Evolutionary conservation across 2,113 vertebrate species (phyloP).

Genomic region (Eira barbara): DNA sequence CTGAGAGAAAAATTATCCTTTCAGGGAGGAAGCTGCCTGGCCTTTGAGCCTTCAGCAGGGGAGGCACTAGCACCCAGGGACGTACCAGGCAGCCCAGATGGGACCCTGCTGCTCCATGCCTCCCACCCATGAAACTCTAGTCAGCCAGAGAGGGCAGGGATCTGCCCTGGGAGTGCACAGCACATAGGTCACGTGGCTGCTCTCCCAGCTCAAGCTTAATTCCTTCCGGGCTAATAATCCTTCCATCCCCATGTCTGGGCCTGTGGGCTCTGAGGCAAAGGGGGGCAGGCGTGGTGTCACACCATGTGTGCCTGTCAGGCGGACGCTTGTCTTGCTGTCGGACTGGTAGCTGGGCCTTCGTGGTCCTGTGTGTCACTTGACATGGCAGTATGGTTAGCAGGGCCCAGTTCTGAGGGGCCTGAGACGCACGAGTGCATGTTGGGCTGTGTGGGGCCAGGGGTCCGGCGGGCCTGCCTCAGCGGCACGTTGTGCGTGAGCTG

Average conservation of each 20-base stretch:
- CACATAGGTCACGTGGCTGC: neutral
- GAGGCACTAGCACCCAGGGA: neutral
- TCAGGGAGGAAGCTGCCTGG: neutral
- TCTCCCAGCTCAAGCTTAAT: neutral
- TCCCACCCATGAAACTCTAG: neutral
- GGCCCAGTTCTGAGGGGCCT: neutral
- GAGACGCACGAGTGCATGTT: too few relatives aligned
- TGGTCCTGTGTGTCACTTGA: neutral
- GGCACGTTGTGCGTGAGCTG: rapidly evolving
- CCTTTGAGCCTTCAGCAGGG: neutral
- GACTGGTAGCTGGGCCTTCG: neutral
- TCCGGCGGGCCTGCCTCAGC: neutral
- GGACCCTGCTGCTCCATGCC: neutral
- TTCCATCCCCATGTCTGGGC: neutral
- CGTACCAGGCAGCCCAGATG: neutral
- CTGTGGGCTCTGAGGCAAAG: neutral
- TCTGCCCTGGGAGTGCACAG: neutral
- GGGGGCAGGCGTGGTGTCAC: neutral
- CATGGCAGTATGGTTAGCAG: neutral
- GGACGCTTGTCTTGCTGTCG: rapidly evolving
- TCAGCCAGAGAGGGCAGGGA: neutral
- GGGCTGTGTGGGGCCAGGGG: neutral
- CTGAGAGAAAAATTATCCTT: neutral
- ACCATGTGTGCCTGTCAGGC: neutral
- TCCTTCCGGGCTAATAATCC: neutral